phyloP scores from a whole-genome alignment of 2,888 invertebrate genomes.

The Eupithecia tripunctaria region DNA sequence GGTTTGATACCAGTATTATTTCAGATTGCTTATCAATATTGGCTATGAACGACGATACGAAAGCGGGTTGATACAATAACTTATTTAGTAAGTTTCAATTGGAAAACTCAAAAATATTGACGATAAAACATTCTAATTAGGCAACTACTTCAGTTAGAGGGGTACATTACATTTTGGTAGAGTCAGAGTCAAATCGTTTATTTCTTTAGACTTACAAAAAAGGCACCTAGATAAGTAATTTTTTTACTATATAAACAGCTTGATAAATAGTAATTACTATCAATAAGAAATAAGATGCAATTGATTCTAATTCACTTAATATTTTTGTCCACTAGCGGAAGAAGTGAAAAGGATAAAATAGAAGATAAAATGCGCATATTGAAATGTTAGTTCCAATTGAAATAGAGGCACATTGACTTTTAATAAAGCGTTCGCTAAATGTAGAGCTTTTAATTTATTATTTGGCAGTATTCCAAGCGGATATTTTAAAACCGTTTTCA shows the following conservation, averaged over 20 bases:
- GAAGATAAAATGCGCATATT: not conserved
- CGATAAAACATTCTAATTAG: not conserved
- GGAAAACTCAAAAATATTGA: not conserved
- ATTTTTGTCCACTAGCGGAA: too few species aligned
- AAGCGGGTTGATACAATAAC: conserved; percentile 43
- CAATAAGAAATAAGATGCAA: too few species aligned
- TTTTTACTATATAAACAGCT: too few species aligned
- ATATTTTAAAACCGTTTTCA: conserved; percentile 13
- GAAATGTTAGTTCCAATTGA: too few species aligned
- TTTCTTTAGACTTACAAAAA: too few species aligned
- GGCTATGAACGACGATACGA: conserved; percentile 49
- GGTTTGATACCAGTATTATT: conserved; percentile 53
- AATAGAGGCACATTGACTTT: not conserved
- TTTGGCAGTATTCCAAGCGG: conserved; percentile 20
- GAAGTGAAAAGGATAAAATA: too few species aligned
- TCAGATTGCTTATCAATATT: conserved; percentile 64
- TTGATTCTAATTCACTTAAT: too few species aligned
- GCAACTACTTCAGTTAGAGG: not conserved
- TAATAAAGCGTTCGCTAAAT: conserved; percentile 13
- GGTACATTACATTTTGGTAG: not conserved
- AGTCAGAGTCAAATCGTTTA: too few species aligned
- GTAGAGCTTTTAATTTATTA: conserved; percentile 13
- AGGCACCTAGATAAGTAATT: too few species aligned
- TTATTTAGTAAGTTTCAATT: not conserved
- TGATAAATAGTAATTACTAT: too few species aligned